Evolutionary conservation across 2,888 invertebrate species (phyloP).

Genomic region (Netelia virgata): DNA sequence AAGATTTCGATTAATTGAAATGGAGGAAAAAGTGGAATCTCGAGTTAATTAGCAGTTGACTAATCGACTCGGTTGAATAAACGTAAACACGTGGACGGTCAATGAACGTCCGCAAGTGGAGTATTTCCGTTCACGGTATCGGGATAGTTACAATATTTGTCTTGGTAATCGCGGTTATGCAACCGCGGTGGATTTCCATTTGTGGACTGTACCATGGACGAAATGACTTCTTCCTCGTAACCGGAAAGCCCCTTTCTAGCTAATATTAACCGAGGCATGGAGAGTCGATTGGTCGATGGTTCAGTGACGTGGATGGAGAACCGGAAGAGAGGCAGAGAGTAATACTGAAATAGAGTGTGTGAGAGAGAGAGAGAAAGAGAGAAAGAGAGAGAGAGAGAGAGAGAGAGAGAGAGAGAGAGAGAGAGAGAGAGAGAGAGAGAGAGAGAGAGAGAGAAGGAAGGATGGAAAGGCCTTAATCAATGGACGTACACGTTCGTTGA

Average conservation of each 20-base stretch:
- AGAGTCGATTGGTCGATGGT: conserved; percentile 3
- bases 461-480: conserved; percentile 46
- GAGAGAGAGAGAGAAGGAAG: conserved; percentile 4
- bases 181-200: neutral
- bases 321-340: neutral
- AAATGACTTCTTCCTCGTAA: conserved; percentile 26
- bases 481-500: conserved; percentile 52
- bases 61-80: no score
- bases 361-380: conserved; percentile 6
- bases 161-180: conserved; percentile 1
- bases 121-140: neutral
- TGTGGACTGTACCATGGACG: neutral
- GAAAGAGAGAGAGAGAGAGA: conserved; percentile 17
- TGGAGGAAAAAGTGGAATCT: neutral
- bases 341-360: no score
- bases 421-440: conserved; percentile 13
- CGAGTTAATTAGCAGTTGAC: neutral
- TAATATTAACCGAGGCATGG: conserved; percentile 2
- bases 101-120: neutral
- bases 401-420: conserved; percentile 21
- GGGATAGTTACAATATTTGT: conserved; percentile 11
- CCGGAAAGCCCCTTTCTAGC: conserved; percentile 14
- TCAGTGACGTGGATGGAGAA: neutral
- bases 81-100: neutral
- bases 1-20: neutral